Base-by-base conservation (phyloP, 2,113 vertebrate genomes). In the Myxocyprinus asiaticus region DNA sequence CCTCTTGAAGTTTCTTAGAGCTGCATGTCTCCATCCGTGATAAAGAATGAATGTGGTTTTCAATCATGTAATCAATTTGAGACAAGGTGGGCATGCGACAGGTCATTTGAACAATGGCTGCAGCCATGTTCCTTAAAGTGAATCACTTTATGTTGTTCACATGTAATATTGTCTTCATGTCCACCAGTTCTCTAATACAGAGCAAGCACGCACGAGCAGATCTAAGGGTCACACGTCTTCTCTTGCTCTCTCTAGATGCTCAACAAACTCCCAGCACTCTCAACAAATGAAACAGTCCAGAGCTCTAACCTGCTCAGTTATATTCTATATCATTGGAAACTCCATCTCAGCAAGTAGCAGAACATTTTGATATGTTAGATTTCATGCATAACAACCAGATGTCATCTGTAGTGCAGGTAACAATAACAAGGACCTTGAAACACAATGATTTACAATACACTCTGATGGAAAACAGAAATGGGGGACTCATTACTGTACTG, bases 51-150 rank as follows among this genome's bases (percentile, higher is more conserved):
- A 88, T 87, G 83, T 83, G 84, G 62, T 80, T 89, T 81, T 86
- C 84, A 89, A 90, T 88, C 85, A 88, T 75, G 81, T 85, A 88
- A 89, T 92, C 88, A 89, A 87, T 90, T 81, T 86, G 83, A 82
- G 85, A 88, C 84, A 86, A 86, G 81, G 76, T 68, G 78, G 84
- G 85, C 79, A 86, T 89, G 55, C 12, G 12, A 22, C 87, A 80
- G 86, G 78, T 85, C 85, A 79, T 86, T 86, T 80, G 8, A 78
- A 87, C 64, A 59, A 58, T 69, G 73, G 61, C 14, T 33, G 9
- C 48, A 53, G 62, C 50, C 47, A 17, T 14, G 45, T 76, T 76
- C 62, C 33, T 62, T 75, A 11, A 64, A 75, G 72, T 47, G 59
- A 51, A 53, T 75, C 61, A 7, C 8, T 45, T 76, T 76, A 53